These are phyloP conservation scores for Mus caroli DNA, from an alignment of 2,797 vertebrate genomes.

Conservation along the genomic window DNA sequence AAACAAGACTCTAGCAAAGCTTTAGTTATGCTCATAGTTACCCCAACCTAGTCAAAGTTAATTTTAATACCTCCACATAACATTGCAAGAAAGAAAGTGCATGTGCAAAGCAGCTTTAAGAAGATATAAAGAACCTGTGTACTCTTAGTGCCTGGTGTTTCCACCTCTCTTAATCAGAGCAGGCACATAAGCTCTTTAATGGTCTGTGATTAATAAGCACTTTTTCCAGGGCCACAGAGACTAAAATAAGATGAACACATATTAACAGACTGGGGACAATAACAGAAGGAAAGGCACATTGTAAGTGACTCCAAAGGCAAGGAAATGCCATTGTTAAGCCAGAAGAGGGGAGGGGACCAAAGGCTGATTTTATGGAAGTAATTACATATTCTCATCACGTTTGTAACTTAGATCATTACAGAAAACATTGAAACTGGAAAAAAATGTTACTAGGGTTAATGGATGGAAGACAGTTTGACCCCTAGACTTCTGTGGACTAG, in stretches of 20 bases:
- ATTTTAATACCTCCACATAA: constrained; percentile 72
- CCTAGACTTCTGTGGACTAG: not conserved
- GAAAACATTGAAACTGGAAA: constrained; percentile 29
- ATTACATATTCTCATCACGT: constrained; percentile 66
- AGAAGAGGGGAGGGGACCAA: constrained; percentile 1
- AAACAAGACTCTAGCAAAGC: constrained; percentile 20
- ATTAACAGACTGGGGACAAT: constrained; percentile 58
- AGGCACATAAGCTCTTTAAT: constrained; percentile 60
- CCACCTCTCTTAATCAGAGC: constrained; percentile 2
- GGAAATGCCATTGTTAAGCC: constrained; percentile 61
- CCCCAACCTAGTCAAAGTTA: constrained; percentile 49
- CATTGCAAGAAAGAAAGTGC: constrained; percentile 65
- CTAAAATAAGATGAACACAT: constrained; percentile 68
- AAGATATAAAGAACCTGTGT: constrained; percentile 38
- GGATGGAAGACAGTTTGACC: not conserved
- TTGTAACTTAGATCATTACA: constrained; percentile 64
- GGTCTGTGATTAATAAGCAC: constrained; percentile 66
- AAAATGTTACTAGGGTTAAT: constrained; percentile 20
- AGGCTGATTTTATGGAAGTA: not conserved
- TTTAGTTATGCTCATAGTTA: constrained; percentile 71
- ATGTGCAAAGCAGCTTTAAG: constrained; percentile 69
- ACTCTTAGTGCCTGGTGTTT: constrained; percentile 18
- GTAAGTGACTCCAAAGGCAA: constrained; percentile 69
- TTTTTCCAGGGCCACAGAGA: constrained; percentile 64
- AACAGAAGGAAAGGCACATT: constrained; percentile 62